These are phyloP conservation scores for Pachyramphus minor DNA, from an alignment of 2,113 vertebrate species.

Conservation along the genomic window DNA sequence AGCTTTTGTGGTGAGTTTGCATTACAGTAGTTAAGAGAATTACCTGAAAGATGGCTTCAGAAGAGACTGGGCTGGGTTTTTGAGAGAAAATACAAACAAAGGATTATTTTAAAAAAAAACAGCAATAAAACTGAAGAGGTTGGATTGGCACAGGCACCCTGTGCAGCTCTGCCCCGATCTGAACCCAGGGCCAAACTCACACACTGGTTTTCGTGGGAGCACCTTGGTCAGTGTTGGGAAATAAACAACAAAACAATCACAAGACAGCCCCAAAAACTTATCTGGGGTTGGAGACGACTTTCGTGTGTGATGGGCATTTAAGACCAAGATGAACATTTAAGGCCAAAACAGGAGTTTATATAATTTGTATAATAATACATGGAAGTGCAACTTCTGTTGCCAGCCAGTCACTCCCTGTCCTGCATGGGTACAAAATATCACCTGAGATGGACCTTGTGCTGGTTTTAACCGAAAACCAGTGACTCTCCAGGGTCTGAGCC, in stretches of 20 bases:
- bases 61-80: constrained; percentile 31
- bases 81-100: constrained; percentile 19
- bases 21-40: constrained; percentile 52
- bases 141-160: neutral
- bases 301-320: rapidly evolving
- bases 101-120: neutral
- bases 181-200: neutral
- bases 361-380: neutral
- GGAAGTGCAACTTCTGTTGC: neutral
- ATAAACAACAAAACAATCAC: neutral
- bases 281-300: neutral
- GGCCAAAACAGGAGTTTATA: neutral
- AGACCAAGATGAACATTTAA: neutral
- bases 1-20: constrained; percentile 30
- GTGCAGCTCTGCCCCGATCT: neutral
- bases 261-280: neutral
- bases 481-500: neutral
- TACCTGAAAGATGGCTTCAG: constrained; percentile 20
- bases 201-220: neutral
- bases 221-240: rapidly evolving
- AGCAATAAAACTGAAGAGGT: neutral
- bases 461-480: neutral
- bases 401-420: neutral
- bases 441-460: neutral
- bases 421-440: neutral